phyloP scores from a whole-genome alignment of 2,888 invertebrate species.

The Sabatieria punctata region DNA sequence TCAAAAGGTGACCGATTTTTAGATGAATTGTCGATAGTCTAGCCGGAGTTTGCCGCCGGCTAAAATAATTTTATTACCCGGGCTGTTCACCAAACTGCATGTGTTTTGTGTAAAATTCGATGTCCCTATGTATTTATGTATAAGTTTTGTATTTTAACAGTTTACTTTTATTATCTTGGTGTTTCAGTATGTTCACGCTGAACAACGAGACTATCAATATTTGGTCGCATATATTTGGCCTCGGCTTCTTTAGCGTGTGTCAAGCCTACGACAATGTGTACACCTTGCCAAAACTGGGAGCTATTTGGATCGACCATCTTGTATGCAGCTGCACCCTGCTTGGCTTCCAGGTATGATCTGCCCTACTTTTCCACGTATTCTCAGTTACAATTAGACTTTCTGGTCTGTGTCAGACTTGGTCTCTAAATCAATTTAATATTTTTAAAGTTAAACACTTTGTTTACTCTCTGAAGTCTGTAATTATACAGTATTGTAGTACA shows the following conservation, averaged over 20 bases:
- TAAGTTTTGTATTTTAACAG: too few species aligned
- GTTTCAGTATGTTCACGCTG: constrained; percentile 27
- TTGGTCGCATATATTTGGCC: constrained; percentile 66
- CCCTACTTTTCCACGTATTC: too few species aligned
- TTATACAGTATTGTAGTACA: background rate
- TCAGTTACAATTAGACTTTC: too few species aligned
- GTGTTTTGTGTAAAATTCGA: too few species aligned
- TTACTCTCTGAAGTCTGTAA: background rate
- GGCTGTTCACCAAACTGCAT: too few species aligned
- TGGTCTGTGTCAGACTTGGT: too few species aligned
- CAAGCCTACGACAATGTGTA: constrained; percentile 57
- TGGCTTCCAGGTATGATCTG: constrained; percentile 59
- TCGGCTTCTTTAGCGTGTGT: constrained; percentile 53
- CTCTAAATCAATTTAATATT: too few species aligned
- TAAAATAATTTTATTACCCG: too few species aligned
- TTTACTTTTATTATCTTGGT: background rate
- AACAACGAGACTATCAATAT: constrained; percentile 93
- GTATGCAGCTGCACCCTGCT: constrained; percentile 62
- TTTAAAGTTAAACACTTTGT: background rate
- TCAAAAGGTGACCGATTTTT: constrained; percentile 73
- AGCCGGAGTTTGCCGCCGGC: too few species aligned
- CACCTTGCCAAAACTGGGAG: constrained; percentile 47
- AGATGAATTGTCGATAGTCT: too few species aligned
- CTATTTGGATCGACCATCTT: constrained; percentile 61
- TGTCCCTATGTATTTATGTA: too few species aligned